These are phyloP conservation scores for Chymomyza fuscimana DNA, from an alignment of 2,888 invertebrate genomes.

Conservation along the genomic window DNA sequence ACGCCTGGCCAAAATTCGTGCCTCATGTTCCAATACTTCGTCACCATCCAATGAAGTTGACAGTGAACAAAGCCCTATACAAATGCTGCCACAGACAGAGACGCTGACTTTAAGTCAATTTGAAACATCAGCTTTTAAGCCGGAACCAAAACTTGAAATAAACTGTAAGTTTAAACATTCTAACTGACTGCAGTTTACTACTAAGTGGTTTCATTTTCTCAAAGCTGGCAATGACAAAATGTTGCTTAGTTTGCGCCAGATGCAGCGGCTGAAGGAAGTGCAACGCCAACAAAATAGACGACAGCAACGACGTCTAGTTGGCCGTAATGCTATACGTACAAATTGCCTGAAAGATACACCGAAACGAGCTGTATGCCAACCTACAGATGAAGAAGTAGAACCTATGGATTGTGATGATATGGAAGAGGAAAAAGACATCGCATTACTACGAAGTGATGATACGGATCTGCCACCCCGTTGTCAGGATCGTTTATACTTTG, in stretches of 20 bases:
- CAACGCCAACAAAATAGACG: background rate
- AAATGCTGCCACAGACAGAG: conserved; percentile 1
- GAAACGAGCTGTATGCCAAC: background rate
- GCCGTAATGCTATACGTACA: conserved; percentile 24
- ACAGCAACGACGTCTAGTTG: conserved; percentile 19
- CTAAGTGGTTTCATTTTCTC: background rate
- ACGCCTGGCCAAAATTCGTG: conserved; percentile 34
- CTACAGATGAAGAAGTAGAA: conserved; percentile 30
- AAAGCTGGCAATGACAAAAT: background rate
- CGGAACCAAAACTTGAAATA: background rate
- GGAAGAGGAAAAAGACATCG: background rate
- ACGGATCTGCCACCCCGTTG: conserved; percentile 53
- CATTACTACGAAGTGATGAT: background rate
- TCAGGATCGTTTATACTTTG: conserved; percentile 75
- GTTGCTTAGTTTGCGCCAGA: background rate
- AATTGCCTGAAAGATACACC: conserved; percentile 34
- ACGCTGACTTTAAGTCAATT: background rate
- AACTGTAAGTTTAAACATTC: background rate
- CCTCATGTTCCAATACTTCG: conserved; percentile 18
- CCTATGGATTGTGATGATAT: conserved; percentile 64
- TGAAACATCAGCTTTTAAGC: background rate
- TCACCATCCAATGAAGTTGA: conserved; percentile 20
- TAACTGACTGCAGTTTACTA: background rate
- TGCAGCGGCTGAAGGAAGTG: background rate
- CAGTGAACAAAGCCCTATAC: conserved; percentile 11